A percentile compares a stretch with the other conserved stretches of the same genome.
phyloP scores from a whole-genome alignment of 2,113 vertebrate genomes.

The Buteo buteo region DNA sequence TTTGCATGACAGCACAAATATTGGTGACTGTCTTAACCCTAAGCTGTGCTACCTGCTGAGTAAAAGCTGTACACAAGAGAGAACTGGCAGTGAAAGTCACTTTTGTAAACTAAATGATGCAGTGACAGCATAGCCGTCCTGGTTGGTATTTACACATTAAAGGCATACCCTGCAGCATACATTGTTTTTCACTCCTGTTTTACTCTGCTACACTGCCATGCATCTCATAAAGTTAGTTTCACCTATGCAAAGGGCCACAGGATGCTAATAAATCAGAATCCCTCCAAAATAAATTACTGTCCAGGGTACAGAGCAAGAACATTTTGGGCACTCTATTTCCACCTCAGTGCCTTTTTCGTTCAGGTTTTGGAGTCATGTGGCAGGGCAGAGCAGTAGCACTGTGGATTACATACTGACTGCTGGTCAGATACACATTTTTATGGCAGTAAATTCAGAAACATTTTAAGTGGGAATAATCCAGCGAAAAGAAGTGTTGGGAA shows the following conservation, averaged over 20 bases:
- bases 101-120: not conserved
- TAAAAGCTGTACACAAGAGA: not conserved
- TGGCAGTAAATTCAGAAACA: not conserved
- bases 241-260: not conserved
- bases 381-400: not conserved
- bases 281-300: not conserved
- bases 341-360: accelerated
- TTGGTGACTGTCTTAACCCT: not conserved
- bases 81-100: not conserved
- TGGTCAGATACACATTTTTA: not conserved
- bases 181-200: not conserved
- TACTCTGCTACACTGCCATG: accelerated
- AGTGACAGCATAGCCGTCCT: not conserved
- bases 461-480: not conserved
- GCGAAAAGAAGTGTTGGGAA: not conserved
- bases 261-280: not conserved
- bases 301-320: not conserved
- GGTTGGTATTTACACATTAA: accelerated
- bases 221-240: not conserved
- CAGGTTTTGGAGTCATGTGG: accelerated
- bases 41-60: not conserved
- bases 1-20: not conserved
- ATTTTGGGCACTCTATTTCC: not conserved
- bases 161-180: not conserved
- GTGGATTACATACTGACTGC: not conserved